phyloP scores from a whole-genome alignment of 2,797 vertebrate species.

The Lates japonicus region DNA sequence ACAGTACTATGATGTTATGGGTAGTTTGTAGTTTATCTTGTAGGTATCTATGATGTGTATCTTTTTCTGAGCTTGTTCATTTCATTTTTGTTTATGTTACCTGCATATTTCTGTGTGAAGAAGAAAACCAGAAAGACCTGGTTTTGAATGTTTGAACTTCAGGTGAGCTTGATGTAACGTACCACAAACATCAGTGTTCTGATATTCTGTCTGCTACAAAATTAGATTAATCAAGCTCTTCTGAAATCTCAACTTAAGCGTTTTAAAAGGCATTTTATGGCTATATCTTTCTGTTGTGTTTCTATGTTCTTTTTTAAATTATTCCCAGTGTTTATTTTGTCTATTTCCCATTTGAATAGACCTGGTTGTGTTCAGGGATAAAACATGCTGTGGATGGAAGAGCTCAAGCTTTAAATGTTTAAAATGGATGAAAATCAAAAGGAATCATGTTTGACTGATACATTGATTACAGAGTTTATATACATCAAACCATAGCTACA shows the following conservation, averaged over 20 bases:
- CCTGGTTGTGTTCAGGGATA: not conserved
- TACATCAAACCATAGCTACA: not conserved
- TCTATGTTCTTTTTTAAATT: not conserved
- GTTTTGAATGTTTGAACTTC: constrained; percentile 15
- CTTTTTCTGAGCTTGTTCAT: not conserved
- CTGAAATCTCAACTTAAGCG: not conserved
- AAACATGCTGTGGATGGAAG: not conserved
- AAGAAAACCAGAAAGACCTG: not conserved
- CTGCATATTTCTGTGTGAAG: not conserved
- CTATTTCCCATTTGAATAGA: not conserved
- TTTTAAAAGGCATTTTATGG: not conserved
- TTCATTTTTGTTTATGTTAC: not conserved
- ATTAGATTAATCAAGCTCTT: not conserved
- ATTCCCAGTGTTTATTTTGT: not conserved
- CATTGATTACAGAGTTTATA: no score
- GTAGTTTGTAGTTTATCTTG: not conserved
- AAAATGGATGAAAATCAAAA: not conserved
- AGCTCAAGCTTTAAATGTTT: not conserved
- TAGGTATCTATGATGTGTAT: not conserved
- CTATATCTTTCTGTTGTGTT: not conserved
- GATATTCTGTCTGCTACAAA: not conserved
- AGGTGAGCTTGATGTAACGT: constrained; percentile 28
- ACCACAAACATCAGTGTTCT: not conserved
- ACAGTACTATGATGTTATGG: not conserved
- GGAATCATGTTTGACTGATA: no score